Evolutionary conservation across 2,797 vertebrate species (phyloP).

Genomic region (Heteromormyrus szaboi): DNA sequence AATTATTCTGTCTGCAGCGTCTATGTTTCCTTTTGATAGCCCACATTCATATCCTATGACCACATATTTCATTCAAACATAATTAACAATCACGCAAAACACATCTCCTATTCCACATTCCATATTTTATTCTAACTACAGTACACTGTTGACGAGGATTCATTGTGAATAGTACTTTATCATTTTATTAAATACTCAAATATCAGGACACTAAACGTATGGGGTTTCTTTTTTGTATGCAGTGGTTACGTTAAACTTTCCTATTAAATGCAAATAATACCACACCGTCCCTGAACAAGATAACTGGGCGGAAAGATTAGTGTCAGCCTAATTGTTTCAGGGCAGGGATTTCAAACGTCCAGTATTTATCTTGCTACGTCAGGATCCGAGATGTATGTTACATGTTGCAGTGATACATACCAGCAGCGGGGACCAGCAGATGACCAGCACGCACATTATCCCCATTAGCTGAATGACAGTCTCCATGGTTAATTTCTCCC

Average conservation of each 20-base stretch:
- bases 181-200: neutral
- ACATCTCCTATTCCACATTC: neutral
- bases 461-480: constrained; percentile 88
- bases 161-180: neutral
- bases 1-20: neutral
- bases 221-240: neutral
- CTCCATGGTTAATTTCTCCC: constrained; percentile 86
- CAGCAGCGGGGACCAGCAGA: constrained; percentile 93
- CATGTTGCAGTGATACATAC: constrained; percentile 60
- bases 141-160: neutral
- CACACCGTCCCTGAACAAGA: neutral
- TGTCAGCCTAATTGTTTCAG: neutral
- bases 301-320: neutral
- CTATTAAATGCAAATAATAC: neutral
- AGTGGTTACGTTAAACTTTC: neutral
- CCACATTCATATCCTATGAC: neutral
- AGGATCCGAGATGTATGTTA: neutral
- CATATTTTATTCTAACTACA: neutral
- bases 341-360: neutral
- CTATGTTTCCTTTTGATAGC: neutral
- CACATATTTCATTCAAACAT: neutral
- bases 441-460: constrained; percentile 87
- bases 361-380: neutral
- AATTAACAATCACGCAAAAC: neutral
- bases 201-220: neutral